phyloP scores from a whole-genome alignment of 2,888 invertebrate species.

The Plebejus argus region DNA sequence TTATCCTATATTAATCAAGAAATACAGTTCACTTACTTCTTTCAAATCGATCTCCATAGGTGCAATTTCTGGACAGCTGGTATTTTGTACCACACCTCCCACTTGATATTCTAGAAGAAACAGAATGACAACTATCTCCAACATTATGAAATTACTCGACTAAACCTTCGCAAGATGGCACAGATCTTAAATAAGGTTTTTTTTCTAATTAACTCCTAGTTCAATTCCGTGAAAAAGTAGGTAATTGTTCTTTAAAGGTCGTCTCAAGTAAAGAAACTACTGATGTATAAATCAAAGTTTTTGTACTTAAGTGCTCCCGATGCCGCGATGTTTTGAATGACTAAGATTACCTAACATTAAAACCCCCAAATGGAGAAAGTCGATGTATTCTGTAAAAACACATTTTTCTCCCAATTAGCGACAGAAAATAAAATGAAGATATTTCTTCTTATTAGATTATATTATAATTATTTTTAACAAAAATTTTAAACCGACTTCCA shows the following conservation, averaged over 20 bases:
- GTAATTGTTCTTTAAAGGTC: constrained; percentile 24
- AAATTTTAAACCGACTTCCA: no score
- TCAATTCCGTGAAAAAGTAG: constrained; percentile 26
- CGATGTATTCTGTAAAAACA: no score
- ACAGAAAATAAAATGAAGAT: no score
- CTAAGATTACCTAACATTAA: background rate
- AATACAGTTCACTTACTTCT: constrained; percentile 55
- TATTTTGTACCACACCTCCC: constrained; percentile 57
- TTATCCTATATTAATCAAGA: no score
- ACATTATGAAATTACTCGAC: constrained; percentile 50
- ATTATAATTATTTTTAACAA: no score
- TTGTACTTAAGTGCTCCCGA: background rate
- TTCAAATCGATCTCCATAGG: constrained; percentile 69
- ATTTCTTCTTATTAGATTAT: no score
- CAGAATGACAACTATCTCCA: constrained; percentile 50
- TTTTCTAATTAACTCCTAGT: constrained; percentile 10
- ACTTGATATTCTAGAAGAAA: constrained; percentile 52
- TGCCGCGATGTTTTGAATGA: background rate
- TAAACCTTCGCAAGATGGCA: constrained; percentile 4
- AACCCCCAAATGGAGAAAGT: no score
- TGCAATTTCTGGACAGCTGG: constrained; percentile 59
- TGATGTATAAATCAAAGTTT: background rate
- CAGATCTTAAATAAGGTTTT: constrained; percentile 32
- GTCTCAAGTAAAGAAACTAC: background rate
- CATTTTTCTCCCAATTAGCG: no score